These are phyloP conservation scores for Stegodyphus dumicola DNA, from an alignment of 1,140 invertebrate species.

Conservation along the genomic window DNA sequence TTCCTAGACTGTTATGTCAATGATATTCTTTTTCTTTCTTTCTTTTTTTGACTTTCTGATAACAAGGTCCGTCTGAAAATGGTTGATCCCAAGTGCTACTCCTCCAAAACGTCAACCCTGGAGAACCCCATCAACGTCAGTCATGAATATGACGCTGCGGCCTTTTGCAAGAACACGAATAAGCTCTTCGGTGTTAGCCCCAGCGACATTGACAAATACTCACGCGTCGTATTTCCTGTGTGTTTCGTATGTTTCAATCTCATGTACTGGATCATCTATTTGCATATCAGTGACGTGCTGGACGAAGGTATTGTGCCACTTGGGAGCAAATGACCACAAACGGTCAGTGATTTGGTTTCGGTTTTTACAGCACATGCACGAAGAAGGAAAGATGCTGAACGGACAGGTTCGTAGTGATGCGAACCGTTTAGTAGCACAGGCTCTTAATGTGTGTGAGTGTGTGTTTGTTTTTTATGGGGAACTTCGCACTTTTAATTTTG, in stretches of 20 bases:
- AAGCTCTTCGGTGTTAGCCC: slow-evolving; percentile 90
- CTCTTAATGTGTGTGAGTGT: slow-evolving; percentile 48
- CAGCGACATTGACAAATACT: slow-evolving; percentile 96
- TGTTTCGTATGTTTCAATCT: slow-evolving; percentile 98
- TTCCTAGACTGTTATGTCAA: not conserved
- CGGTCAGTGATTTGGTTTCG: not conserved
- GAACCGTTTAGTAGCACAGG: slow-evolving; percentile 5
- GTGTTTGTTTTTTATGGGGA: slow-evolving; percentile 51
- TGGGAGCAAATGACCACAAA: slow-evolving; percentile 41
- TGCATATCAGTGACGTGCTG: slow-evolving; percentile 94
- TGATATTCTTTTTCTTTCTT: slow-evolving; percentile 22
- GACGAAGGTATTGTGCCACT: slow-evolving; percentile 87
- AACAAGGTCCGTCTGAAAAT: slow-evolving; percentile 94
- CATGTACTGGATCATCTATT: slow-evolving; percentile 98
- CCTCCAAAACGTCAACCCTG: slow-evolving; percentile 76
- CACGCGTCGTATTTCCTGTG: slow-evolving; percentile 93
- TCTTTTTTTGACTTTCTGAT: slow-evolving; percentile 66
- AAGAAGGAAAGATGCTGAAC: not conserved
- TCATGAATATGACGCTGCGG: slow-evolving; percentile 69
- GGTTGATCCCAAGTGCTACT: slow-evolving; percentile 91
- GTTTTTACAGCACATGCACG: not conserved
- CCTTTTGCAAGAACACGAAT: slow-evolving; percentile 82
- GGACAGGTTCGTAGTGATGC: not conserved
- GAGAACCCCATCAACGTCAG: slow-evolving; percentile 84
- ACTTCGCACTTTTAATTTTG: slow-evolving; percentile 51